Conservation (phyloP, 2,797 vertebrate genomes). For the Melanotaenia trifasciata region DNA sequence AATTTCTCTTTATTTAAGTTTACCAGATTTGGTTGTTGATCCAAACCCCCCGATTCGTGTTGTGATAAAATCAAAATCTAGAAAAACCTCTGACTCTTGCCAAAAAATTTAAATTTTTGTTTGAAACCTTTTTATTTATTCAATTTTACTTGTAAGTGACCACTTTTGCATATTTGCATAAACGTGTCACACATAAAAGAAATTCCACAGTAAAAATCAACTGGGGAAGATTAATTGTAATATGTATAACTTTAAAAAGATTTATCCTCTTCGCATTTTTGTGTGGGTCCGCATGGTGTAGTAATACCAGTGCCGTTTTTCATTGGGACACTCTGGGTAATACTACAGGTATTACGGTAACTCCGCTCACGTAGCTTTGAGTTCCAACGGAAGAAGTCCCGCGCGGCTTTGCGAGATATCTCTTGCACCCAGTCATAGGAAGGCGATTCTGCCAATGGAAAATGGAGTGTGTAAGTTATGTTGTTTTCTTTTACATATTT, state of each 20-base stretch:
- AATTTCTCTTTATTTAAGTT: too few relatives aligned
- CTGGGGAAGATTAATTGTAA: not conserved
- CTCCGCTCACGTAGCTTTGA: not conserved
- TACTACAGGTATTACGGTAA: constrained; percentile 48
- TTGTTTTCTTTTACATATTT: accelerated
- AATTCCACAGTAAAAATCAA: not conserved
- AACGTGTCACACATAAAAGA: not conserved
- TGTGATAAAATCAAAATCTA: not conserved
- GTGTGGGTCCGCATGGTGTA: not conserved
- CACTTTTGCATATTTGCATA: not conserved
- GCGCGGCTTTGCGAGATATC: constrained; percentile 1
- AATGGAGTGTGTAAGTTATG: constrained; percentile 79
- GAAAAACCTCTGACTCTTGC: not conserved
- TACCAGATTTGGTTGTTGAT: too few relatives aligned
- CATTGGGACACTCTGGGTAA: not conserved
- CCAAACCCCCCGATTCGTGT: not conserved
- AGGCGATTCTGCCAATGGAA: constrained; percentile 35
- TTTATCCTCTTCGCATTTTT: too few relatives aligned
- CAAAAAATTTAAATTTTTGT: not conserved
- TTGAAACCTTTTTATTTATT: too few relatives aligned
- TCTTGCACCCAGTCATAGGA: constrained; percentile 7
- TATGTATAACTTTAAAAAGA: not conserved
- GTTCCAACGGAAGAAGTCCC: constrained; percentile 44
- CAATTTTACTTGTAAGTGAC: too few relatives aligned
- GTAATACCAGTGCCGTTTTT: too few relatives aligned